Percentiles rank a stretch among this genome's conserved stretches.
Conservation (phyloP, 2,113 vertebrate genomes). For the Hipposideros armiger region DNA sequence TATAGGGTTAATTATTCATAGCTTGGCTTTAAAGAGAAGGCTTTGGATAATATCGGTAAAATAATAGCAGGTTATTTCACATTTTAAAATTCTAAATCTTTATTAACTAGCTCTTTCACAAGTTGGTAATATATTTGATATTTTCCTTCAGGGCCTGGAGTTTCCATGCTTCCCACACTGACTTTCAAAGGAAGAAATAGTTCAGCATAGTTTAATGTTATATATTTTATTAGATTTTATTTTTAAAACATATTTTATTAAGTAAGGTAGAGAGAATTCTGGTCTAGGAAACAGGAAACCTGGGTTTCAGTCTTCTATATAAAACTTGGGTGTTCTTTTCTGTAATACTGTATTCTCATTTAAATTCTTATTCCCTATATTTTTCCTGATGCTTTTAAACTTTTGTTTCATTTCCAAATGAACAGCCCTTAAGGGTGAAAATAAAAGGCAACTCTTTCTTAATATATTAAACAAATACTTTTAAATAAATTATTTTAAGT, state of each 20-base stretch:
- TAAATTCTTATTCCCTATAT: neutral
- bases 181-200: constrained; percentile 7
- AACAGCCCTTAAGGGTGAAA: neutral
- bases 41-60: neutral
- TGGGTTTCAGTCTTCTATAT: constrained; percentile 34
- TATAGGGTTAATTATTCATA: constrained; percentile 45
- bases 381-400: constrained; percentile 9
- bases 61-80: neutral
- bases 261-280: constrained; percentile 14
- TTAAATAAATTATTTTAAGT: neutral
- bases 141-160: neutral
- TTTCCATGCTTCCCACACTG: neutral
- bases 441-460: constrained; percentile 24
- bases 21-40: neutral
- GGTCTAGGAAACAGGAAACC: neutral
- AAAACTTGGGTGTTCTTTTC: neutral
- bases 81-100: constrained; percentile 52
- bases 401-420: neutral
- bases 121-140: neutral
- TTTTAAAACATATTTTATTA: constrained; percentile 53
- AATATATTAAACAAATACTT: constrained; percentile 8
- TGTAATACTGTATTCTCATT: constrained; percentile 14
- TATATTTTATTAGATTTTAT: constrained; percentile 58
- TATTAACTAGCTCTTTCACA: neutral
- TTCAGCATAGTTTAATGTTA: neutral